These are phyloP conservation scores for Thumatha senex DNA, from an alignment of 2,888 invertebrate genomes.

Conservation along the genomic window DNA sequence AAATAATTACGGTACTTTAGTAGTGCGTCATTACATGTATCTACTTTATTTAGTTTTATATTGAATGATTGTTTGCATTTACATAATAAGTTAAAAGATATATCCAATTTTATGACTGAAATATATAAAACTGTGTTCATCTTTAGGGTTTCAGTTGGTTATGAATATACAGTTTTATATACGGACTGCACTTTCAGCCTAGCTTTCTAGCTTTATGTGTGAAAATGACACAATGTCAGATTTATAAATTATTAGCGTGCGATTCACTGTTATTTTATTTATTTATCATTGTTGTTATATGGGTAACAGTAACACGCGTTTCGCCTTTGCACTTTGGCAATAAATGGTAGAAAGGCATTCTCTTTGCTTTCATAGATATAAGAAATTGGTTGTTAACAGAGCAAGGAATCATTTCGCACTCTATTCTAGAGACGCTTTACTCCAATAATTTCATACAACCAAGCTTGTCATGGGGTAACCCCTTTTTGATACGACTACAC, in stretches of 20 bases:
- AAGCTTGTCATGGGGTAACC: no score
- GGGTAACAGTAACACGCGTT: conserved; percentile 11
- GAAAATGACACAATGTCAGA: conserved; percentile 5
- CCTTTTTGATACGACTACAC: no score
- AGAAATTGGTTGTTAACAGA: not conserved
- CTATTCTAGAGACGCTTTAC: no score
- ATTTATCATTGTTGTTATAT: not conserved
- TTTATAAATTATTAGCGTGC: conserved; percentile 1
- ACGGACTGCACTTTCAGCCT: conserved; percentile 25
- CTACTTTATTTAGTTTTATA: conserved; percentile 14
- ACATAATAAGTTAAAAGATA: conserved; percentile 16
- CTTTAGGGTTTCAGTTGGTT: not conserved
- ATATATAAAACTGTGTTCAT: conserved; percentile 8
- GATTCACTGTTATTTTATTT: conserved; percentile 14
- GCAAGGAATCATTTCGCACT: no score
- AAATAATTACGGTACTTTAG: conserved; percentile 18
- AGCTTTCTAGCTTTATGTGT: conserved; percentile 36
- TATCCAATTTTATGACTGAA: conserved; percentile 7
- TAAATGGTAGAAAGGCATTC: not conserved
- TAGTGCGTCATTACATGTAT: conserved; percentile 27
- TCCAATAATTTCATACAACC: no score
- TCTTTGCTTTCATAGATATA: not conserved
- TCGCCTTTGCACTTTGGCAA: not conserved
- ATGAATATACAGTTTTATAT: conserved; percentile 15
- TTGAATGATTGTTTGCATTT: conserved; percentile 31